Percentiles rank a stretch among this genome's conserved stretches.
Evolutionary conservation across 2,113 vertebrate species (phyloP).

Genomic region (Marmota flaviventris): DNA sequence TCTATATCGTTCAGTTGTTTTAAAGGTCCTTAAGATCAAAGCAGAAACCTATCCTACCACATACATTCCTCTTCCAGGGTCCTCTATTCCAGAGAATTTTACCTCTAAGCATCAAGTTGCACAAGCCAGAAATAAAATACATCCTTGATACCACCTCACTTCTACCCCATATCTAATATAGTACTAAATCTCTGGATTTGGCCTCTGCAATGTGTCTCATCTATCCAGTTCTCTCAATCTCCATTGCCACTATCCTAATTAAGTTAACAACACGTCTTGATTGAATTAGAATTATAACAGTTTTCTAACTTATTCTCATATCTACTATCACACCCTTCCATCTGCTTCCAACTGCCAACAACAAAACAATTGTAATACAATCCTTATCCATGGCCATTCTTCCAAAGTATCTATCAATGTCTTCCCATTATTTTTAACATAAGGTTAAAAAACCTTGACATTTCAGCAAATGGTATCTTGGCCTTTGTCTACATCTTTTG

Average conservation of each 20-base stretch:
- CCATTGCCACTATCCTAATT: neutral
- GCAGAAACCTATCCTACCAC: neutral
- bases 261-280: neutral
- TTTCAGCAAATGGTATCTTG: neutral
- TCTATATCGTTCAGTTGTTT: neutral
- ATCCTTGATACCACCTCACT: neutral
- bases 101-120: neutral
- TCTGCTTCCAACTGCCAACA: neutral
- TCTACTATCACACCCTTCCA: neutral
- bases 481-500: neutral
- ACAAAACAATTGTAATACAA: neutral
- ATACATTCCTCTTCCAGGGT: neutral
- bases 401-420: neutral
- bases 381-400: neutral
- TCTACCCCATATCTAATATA: neutral
- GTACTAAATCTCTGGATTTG: neutral
- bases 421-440: neutral
- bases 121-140: neutral
- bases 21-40: constrained; percentile 1
- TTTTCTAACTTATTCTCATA: neutral
- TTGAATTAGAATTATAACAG: neutral
- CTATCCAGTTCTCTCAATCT: neutral
- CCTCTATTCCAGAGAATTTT: neutral
- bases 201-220: neutral
- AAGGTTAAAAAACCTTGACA: neutral